Conservation (phyloP, 2,888 invertebrate species). For the Meganola albula region DNA sequence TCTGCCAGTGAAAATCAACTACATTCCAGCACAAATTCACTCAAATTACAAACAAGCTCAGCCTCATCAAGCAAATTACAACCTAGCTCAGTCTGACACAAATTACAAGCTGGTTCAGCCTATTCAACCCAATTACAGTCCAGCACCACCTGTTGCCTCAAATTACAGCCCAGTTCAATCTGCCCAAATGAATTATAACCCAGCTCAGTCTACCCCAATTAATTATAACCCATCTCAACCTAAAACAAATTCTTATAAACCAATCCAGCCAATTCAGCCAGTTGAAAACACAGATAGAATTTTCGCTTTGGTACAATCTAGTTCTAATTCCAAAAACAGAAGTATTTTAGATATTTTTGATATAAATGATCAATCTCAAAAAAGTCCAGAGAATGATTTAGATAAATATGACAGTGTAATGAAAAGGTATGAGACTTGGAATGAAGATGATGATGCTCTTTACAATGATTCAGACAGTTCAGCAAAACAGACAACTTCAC, state of each 20-base stretch:
- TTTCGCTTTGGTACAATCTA: slow-evolving; percentile 58
- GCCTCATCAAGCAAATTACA: background rate
- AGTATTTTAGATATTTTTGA: slow-evolving; percentile 69
- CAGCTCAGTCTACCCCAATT: no score
- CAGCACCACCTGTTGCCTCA: no score
- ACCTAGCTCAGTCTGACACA: no score
- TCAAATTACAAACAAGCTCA: no score
- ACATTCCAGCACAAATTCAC: no score
- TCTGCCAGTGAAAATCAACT: no score
- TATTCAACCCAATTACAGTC: no score
- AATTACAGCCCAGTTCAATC: no score
- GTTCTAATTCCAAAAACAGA: slow-evolving; percentile 46
- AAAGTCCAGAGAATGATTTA: slow-evolving; percentile 42
- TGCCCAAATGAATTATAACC: background rate
- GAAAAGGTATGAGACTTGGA: slow-evolving; percentile 58
- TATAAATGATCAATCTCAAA: slow-evolving; percentile 29
- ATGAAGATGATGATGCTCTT: slow-evolving; percentile 70
- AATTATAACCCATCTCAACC: no score
- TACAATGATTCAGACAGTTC: slow-evolving; percentile 48
- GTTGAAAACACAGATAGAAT: slow-evolving; percentile 40
- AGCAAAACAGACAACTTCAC: slow-evolving; percentile 13
- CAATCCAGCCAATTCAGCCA: slow-evolving; percentile 6
- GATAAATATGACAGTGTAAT: slow-evolving; percentile 43
- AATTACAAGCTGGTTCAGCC: no score
- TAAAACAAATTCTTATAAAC: no score